A percentile compares a stretch with the other conserved stretches of the same genome.
phyloP scores from a whole-genome alignment of 2,888 invertebrate species.

The Tanytarsus gracilentus region DNA sequence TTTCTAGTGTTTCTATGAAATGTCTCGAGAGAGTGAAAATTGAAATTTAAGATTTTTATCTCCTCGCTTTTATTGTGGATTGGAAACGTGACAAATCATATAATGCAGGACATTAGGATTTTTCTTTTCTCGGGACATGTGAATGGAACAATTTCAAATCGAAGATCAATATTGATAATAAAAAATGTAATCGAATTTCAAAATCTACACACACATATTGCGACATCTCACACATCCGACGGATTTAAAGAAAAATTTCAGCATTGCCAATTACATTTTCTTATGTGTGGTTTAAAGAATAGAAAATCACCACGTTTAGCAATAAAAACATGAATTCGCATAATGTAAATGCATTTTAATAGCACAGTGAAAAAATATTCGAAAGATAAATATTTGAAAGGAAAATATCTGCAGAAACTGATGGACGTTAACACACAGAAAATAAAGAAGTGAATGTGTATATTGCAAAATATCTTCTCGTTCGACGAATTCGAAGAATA shows the following conservation, averaged over 20 bases:
- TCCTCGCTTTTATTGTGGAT: background rate
- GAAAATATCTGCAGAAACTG: background rate
- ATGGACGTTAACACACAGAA: no score
- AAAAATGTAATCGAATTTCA: background rate
- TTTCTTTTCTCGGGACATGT: background rate
- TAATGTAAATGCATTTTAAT: constrained; percentile 25
- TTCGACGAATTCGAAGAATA: no score
- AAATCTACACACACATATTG: no score
- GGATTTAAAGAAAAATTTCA: no score
- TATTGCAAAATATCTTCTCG: background rate
- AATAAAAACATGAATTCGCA: constrained; percentile 20
- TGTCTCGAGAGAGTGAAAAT: background rate
- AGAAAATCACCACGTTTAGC: no score
- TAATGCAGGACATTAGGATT: constrained; percentile 18
- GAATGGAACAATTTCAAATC: background rate
- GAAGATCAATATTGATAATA: background rate
- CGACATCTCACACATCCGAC: no score
- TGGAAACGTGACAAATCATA: constrained; percentile 26
- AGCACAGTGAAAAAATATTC: constrained; percentile 20
- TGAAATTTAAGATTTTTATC: background rate
- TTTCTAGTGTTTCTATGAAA: background rate
- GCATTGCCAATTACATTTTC: no score
- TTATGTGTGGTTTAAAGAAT: no score
- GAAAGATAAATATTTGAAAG: constrained; percentile 12
- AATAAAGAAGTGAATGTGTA: background rate